These are phyloP conservation scores for Mystacornis crossleyi DNA, from an alignment of 2,113 vertebrate genomes.

Conservation along the genomic window DNA sequence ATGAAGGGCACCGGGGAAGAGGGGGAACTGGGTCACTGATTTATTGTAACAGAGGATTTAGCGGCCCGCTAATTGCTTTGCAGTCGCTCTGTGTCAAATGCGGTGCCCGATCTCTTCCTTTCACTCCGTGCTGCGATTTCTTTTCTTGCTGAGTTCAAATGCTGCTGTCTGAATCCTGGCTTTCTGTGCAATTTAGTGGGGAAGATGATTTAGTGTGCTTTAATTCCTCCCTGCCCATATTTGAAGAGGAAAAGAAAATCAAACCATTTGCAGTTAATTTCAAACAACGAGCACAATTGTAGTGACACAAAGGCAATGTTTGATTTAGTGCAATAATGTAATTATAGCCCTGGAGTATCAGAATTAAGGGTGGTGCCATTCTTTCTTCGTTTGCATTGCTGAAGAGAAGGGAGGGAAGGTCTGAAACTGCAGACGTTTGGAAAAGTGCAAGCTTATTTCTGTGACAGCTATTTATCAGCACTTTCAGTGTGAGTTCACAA, in stretches of 20 bases:
- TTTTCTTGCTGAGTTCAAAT: background rate
- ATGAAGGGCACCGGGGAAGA: conserved; percentile 40
- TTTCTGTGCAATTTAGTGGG: background rate
- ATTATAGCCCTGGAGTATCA: conserved; percentile 46
- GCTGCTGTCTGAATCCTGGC: background rate
- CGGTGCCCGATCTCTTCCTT: background rate
- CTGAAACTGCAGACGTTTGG: background rate
- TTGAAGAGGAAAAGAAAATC: conserved; percentile 32
- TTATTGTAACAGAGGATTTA: conserved; percentile 45
- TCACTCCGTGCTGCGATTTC: background rate
- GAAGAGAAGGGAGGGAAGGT: background rate
- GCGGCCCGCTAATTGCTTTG: conserved; percentile 63
- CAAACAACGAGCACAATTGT: conserved; percentile 41
- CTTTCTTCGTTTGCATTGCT: background rate
- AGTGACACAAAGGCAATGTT: conserved; percentile 36
- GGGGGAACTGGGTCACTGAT: conserved; percentile 61
- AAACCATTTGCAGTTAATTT: conserved; percentile 57
- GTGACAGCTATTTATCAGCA: background rate
- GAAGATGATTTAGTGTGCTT: conserved; percentile 1
- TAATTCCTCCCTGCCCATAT: conserved; percentile 1
- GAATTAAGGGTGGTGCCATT: conserved; percentile 10
- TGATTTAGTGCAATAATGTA: conserved; percentile 63
- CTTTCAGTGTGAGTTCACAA: background rate
- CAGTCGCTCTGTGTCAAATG: conserved; percentile 9
- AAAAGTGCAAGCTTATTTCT: background rate